Percentiles rank a stretch among this genome's conserved stretches.
Conservation (phyloP, 2,113 vertebrate genomes). For the Vimba vimba region DNA sequence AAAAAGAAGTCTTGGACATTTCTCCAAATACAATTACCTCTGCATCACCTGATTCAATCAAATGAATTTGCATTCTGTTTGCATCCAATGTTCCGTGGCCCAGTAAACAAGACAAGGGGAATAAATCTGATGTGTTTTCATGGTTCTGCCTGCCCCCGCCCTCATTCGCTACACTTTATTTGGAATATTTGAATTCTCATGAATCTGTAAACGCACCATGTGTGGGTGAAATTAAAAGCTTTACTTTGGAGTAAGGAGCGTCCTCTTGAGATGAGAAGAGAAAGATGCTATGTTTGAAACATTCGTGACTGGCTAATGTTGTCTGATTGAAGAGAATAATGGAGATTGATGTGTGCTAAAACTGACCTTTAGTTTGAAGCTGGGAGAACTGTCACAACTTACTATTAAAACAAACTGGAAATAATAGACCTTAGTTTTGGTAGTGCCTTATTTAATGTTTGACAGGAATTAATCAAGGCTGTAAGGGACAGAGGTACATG, state of each 20-base stretch:
- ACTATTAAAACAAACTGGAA: neutral
- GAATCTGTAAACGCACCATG: conserved; percentile 76
- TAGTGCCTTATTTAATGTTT: neutral
- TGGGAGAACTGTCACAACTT: neutral
- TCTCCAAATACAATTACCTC: conserved; percentile 86
- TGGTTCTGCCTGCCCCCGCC: conserved; percentile 77
- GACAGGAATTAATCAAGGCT: neutral
- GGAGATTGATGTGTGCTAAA: neutral
- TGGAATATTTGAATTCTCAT: conserved; percentile 80
- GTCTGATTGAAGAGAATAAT: conserved; percentile 29
- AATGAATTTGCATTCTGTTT: conserved; percentile 85
- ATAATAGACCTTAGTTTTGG: neutral
- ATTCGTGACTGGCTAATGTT: conserved; percentile 45
- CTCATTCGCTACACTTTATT: conserved; percentile 80
- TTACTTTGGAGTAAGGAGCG: conserved; percentile 46
- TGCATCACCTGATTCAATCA: conserved; percentile 87
- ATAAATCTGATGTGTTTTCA: conserved; percentile 85
- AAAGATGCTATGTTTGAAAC: conserved; percentile 46
- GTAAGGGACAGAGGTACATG: neutral
- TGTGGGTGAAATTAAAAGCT: conserved; percentile 60
- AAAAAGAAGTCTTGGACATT: conserved; percentile 80
- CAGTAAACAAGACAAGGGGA: conserved; percentile 83
- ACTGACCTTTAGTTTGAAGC: neutral
- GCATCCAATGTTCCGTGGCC: conserved; percentile 82
- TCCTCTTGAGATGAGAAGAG: conserved; percentile 50